A percentile compares a stretch with the other conserved stretches of the same genome.
These are phyloP conservation scores for Ianthella basta DNA, from an alignment of 37 sponge, comb jelly and placozoan genomes.

Conservation along the genomic window DNA sequence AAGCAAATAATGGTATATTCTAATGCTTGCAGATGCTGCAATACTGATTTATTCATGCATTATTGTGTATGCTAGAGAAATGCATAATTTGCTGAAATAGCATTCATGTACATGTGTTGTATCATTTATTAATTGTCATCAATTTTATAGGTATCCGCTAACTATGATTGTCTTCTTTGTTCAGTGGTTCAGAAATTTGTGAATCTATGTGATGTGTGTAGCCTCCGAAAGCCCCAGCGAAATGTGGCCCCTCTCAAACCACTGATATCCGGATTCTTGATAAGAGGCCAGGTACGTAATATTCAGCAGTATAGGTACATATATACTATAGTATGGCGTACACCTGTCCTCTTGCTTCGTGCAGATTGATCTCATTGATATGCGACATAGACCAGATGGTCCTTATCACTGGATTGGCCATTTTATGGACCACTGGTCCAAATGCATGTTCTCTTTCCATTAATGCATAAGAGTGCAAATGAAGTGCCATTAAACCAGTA, in stretches of 20 bases:
- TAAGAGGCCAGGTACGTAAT: conserved; percentile 1
- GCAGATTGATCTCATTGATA: conserved; percentile 64
- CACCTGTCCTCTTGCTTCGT: neutral
- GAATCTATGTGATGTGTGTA: conserved; percentile 5
- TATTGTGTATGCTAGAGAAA: conserved; percentile 8
- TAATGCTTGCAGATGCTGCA: too few species aligned
- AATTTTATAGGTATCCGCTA: neutral
- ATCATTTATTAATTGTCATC: neutral
- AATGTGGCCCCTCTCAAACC: neutral
- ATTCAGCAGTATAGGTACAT: neutral
- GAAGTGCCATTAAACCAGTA: conserved; percentile 39
- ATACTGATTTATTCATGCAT: too few species aligned
- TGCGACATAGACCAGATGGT: conserved; percentile 61
- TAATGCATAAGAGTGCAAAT: conserved; percentile 39
- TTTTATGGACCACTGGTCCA: conserved; percentile 70
- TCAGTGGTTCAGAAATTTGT: conserved; percentile 20
- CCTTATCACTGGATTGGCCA: conserved; percentile 61
- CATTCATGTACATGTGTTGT: neutral
- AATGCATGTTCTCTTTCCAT: conserved; percentile 44
- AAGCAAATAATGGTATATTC: too few species aligned
- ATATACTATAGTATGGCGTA: too few species aligned
- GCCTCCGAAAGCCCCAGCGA: conserved; percentile 3
- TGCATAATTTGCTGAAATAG: neutral
- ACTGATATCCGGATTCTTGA: conserved; percentile 1
- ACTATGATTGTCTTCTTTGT: neutral